Evolutionary conservation across 2,113 vertebrate species (phyloP), one percentile per base, ranked within the genome.

Genomic region (Montifringilla adamsi): DNA sequence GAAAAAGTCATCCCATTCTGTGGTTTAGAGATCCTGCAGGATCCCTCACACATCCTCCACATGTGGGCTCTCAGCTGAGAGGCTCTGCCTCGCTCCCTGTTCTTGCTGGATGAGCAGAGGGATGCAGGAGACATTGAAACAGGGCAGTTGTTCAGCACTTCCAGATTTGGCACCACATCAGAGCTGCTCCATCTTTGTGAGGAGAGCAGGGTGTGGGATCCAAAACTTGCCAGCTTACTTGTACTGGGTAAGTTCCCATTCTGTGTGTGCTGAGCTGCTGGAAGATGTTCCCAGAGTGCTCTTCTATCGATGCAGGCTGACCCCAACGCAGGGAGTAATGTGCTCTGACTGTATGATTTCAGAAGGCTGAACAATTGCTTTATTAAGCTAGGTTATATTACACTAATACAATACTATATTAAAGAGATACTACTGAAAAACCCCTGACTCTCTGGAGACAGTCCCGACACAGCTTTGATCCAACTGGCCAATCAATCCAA

Each of bases 191-290:
- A 10, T 8, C 37, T 1, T 43, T 1, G 0, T 7, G 13, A 55
- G 75, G 24, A 52, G 46, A 6, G 4, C 22, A 59, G 24, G 9
- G 7, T 49, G 49, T n/a, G 5, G 50, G 22, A 35, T 9, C 37
- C 24, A 6, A 52, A 16, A 17, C 37, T 59, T 60, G 30, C 11
- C 27, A 11, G 68, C 43, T 53, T 9, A 1, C 13, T 5, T 62
- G 69, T 17, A 12, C 23, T 47, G 53, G 41, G 0, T 18, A 1
- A 43, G 3, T 26, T 76, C 26, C 33, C 22, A 35, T 52, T 70
- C 43, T 11, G 44, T 46, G 35, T 67, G 35, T 70, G 26, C 69
- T 73, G 83, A 78, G 78, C 86, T 93, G 58, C 64, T 90, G 79
- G 41, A 13, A 39, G 10, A 1, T 4, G 27, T 30, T n/a, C 18